A percentile compares a stretch with the other conserved stretches of the same genome.
Conservation (phyloP, 2,113 vertebrate species). For the Prinia subflava region DNA sequence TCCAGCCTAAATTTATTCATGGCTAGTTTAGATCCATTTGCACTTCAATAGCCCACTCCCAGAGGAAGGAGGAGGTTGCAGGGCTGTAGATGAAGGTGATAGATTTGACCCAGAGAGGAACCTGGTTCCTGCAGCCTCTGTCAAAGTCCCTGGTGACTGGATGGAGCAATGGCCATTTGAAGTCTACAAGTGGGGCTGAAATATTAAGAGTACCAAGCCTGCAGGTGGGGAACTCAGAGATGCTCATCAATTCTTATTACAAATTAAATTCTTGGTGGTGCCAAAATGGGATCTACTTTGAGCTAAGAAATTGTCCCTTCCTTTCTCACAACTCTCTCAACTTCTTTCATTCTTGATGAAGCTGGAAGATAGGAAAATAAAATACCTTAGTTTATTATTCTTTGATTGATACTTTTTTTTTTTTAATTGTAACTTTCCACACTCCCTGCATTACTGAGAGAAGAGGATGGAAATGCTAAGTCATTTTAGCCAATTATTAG, state of each 20-base stretch:
- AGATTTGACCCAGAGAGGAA: neutral
- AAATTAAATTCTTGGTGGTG: neutral
- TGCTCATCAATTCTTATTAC: neutral
- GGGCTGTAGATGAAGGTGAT: conserved; percentile 3
- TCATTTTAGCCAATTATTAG: neutral
- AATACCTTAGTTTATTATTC: neutral
- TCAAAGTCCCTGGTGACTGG: neutral
- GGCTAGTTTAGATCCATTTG: conserved; percentile 18
- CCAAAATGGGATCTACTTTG: neutral
- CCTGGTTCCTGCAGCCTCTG: neutral
- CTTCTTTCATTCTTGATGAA: neutral
- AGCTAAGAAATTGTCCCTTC: neutral
- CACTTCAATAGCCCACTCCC: conserved; percentile 31
- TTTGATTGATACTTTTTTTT: neutral
- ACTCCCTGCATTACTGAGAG: neutral
- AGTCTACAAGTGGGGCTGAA: neutral
- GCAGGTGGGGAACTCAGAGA: neutral
- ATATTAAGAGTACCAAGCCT: neutral
- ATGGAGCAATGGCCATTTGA: neutral
- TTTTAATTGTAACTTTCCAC: neutral
- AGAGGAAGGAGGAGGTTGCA: neutral
- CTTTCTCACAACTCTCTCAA: neutral
- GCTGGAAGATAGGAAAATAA: neutral
- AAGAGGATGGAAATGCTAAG: neutral
- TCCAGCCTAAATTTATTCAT: conserved; percentile 53